A percentile compares a stretch with the other conserved stretches of the same genome.
Conservation (phyloP, 2,797 vertebrate species). For the Phyllotis vaccarum region DNA sequence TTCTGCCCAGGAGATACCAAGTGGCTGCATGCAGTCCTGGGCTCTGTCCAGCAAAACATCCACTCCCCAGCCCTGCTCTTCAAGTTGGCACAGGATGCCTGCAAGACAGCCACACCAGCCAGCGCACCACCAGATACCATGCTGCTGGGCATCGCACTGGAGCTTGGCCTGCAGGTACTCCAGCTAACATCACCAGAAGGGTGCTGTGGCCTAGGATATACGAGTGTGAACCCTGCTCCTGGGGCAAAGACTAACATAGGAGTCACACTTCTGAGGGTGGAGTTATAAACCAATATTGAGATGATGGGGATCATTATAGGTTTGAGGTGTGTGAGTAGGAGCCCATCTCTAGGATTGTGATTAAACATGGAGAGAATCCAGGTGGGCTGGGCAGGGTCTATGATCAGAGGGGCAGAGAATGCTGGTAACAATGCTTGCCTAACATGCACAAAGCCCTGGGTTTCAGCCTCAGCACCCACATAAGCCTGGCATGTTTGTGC, state of each 20-base stretch:
- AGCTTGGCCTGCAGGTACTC: constrained; percentile 86
- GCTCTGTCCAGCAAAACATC: constrained; percentile 87
- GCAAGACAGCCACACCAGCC: constrained; percentile 86
- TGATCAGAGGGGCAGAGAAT: background rate
- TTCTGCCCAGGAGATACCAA: constrained; percentile 84
- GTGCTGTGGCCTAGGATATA: background rate
- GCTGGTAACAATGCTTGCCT: background rate
- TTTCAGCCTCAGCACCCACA: background rate
- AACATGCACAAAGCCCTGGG: background rate
- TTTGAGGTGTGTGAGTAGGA: background rate
- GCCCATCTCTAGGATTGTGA: background rate
- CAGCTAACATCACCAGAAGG: background rate
- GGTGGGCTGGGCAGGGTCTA: background rate
- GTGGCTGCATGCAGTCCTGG: constrained; percentile 86
- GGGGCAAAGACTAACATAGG: background rate
- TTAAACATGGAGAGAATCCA: background rate
- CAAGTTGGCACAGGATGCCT: constrained; percentile 87
- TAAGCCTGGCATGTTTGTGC: background rate
- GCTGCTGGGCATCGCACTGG: constrained; percentile 86
- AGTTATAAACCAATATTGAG: background rate
- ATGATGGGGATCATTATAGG: background rate
- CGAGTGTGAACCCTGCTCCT: background rate
- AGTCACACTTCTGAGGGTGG: background rate
- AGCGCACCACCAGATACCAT: constrained; percentile 81
- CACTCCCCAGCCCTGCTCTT: constrained; percentile 87